Evolutionary conservation across 2,797 vertebrate species (phyloP), one percentile per base, ranked within the genome.

Genomic region (Sparidentex hasta): DNA sequence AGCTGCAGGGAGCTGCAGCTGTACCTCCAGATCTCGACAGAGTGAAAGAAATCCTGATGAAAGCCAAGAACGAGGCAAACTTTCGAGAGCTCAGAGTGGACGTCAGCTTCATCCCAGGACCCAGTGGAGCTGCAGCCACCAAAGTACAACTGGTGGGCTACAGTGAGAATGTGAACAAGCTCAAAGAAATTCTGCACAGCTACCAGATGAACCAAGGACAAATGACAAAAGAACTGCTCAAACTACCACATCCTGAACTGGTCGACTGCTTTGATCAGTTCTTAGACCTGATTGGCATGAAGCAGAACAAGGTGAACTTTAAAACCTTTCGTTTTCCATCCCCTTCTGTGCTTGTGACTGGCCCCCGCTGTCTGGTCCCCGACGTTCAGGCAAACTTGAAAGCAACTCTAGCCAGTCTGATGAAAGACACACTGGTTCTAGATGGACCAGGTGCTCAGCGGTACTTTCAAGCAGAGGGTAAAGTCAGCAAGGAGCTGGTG

Each of bases 91-190:
- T 70, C 7, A 88, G 76, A 44, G 90, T 94, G 13, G 64, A 91
- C 0, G 11, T 86, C 51, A 77, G 48, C 68, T 91, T 89, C 17
- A 43, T 83, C 12, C 21, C 70, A 17, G 82, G 16, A 44, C 3
- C 38, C 5, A 54, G 2, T 21, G 25, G 52, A 57, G 27, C 57
- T 3, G 2, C 33, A 38, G 41, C 14, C 4, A 69, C 16, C 4
- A 74, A 52, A 6, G 82, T 94, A 1, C 74, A 50, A 21, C 33
- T 95, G 17, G 80, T 91, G 41, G 94, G 94, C 9, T 93, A 88
- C 65, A 85, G 25, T 7, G 33, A 85, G 17, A 72, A 88, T 43
- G 92, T 95, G 2, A 80, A 18, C 44, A 80, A 55, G 20, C 72
- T 94, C 11, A 90, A 80, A 81, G 38, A 77, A 1, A 46, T 90